Conservation (phyloP, 2,797 vertebrate genomes). For the Heteromormyrus szaboi region DNA sequence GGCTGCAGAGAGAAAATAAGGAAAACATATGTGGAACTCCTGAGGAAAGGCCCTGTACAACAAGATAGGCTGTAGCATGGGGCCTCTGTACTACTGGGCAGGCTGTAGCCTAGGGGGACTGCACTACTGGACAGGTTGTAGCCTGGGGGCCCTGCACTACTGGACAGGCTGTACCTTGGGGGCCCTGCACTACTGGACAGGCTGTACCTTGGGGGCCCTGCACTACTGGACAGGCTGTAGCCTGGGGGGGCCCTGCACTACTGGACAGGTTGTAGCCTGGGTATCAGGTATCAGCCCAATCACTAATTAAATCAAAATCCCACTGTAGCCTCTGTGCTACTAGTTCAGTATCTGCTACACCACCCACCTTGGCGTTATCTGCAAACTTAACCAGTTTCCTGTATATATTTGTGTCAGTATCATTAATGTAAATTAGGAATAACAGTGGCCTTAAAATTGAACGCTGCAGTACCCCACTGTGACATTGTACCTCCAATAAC, state of each 20-base stretch:
- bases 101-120: neutral
- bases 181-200: neutral
- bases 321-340: neutral
- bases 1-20: conserved; percentile 55
- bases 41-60: conserved; percentile 5
- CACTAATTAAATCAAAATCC: neutral
- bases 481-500: neutral
- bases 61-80: neutral
- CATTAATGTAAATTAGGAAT: no score
- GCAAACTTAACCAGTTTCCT: neutral
- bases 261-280: neutral
- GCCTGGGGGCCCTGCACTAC: no score
- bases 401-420: no score
- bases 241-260: neutral
- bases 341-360: neutral
- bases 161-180: neutral
- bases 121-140: neutral
- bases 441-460: neutral
- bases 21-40: conserved; percentile 56
- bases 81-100: neutral
- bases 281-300: neutral
- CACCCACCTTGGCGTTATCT: neutral
- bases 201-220: neutral
- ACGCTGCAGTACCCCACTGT: neutral
- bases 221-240: neutral